Evolutionary conservation across 2,797 vertebrate species (phyloP).

Genomic region (Meriones psammophilus): DNA sequence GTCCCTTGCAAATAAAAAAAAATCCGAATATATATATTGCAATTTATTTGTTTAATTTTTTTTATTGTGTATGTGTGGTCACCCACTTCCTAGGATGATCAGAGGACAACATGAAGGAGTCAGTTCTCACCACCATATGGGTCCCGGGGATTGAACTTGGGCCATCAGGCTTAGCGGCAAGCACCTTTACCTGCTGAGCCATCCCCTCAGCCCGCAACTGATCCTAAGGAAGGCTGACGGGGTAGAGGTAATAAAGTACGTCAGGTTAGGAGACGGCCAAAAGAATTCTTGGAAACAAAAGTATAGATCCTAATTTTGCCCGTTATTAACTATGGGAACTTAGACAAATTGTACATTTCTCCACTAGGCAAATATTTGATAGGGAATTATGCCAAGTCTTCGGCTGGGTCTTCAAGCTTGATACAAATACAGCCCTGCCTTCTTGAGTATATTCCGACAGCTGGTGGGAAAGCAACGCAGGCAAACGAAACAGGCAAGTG

Average conservation of each 20-base stretch:
- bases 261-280: conserved; percentile 9
- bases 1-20: conserved; percentile 38
- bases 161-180: neutral
- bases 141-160: neutral
- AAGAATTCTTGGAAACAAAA: conserved; percentile 31
- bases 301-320: conserved; percentile 49
- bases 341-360: neutral
- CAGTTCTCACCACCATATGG: neutral
- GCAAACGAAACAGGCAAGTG: neutral
- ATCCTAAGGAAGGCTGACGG: conserved; percentile 28
- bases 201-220: neutral
- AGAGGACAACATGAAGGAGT: neutral
- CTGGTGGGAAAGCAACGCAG: neutral
- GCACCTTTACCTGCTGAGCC: neutral
- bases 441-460: neutral
- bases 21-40: too few relatives aligned
- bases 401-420: neutral
- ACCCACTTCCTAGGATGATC: neutral
- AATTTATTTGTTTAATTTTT: neutral
- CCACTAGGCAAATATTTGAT: conserved; percentile 37
- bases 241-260: neutral
- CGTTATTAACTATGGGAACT: conserved; percentile 8
- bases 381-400: conserved; percentile 30
- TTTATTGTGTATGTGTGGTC: neutral
- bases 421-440: neutral